These are phyloP conservation scores for Aleiodes testaceus DNA, from an alignment of 2,888 invertebrate genomes.

Conservation along the genomic window DNA sequence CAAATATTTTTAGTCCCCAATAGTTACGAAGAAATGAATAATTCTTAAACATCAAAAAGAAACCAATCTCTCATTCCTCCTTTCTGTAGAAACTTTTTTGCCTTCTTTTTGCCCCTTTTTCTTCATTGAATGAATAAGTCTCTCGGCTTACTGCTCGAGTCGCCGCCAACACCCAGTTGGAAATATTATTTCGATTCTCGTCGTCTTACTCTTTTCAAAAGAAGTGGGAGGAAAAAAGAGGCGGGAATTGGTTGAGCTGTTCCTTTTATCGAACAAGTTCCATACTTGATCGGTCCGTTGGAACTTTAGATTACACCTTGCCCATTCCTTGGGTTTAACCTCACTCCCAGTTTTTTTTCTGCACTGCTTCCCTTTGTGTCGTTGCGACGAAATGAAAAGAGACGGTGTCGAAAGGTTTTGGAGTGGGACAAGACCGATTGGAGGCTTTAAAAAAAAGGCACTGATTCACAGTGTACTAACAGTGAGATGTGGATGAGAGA, in stretches of 20 bases:
- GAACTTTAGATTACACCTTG: conserved; percentile 65
- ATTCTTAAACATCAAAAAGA: conserved; percentile 18
- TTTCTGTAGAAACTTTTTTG: too few species aligned
- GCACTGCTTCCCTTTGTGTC: conserved; percentile 56
- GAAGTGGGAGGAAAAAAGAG: background rate
- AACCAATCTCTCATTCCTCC: conserved; percentile 4
- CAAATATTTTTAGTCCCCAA: background rate
- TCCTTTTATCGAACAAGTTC: conserved; percentile 46
- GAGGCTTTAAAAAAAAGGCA: background rate
- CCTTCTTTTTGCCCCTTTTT: too few species aligned
- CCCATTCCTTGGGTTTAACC: conserved; percentile 17
- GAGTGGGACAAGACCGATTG: conserved; percentile 43
- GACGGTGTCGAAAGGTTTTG: conserved; percentile 65
- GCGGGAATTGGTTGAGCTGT: conserved; percentile 12
- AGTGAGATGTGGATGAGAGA: conserved; percentile 40
- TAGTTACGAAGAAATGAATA: conserved; percentile 5
- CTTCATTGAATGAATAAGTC: conserved; percentile 37
- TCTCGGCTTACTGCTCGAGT: conserved; percentile 40
- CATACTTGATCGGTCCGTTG: conserved; percentile 55
- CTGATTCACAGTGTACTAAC: conserved; percentile 28
- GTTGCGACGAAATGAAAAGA: conserved; percentile 61
- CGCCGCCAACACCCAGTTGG: conserved; percentile 15
- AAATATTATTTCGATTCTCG: conserved; percentile 52
- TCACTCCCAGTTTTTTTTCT: background rate
- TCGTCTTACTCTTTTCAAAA: conserved; percentile 25